Conservation (phyloP, 2,797 vertebrate species). For the Ataeniobius toweri region DNA sequence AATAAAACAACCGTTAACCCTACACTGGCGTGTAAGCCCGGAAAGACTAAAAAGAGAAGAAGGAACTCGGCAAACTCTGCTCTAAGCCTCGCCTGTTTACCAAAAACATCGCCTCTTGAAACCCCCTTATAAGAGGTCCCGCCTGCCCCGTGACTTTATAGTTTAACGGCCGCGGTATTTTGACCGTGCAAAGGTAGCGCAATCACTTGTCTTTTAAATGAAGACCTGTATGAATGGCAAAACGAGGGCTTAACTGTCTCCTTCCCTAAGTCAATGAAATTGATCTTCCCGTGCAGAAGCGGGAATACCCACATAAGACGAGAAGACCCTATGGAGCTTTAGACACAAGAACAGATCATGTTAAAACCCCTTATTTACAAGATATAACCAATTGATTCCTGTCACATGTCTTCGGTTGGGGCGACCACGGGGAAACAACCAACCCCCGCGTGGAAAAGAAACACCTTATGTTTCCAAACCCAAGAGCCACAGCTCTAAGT, state of each 20-base stretch:
- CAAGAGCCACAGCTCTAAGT: slow-evolving; percentile 44
- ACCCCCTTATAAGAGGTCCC: slow-evolving; percentile 59
- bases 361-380: neutral
- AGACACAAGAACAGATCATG: slow-evolving; percentile 15
- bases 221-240: slow-evolving; percentile 74
- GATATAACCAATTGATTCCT: fast-evolving
- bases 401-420: slow-evolving; percentile 68
- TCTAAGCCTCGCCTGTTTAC: slow-evolving; percentile 74
- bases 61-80: slow-evolving; percentile 76
- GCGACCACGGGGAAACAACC: slow-evolving; percentile 61
- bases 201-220: slow-evolving; percentile 80
- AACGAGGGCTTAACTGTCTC: slow-evolving; percentile 74
- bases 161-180: slow-evolving; percentile 75
- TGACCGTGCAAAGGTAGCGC: slow-evolving; percentile 78
- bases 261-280: slow-evolving; percentile 66
- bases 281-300: slow-evolving; percentile 73
- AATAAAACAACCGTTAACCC: slow-evolving; percentile 29
- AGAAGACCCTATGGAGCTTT: slow-evolving; percentile 82
- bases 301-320: slow-evolving; percentile 52
- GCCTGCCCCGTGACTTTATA: slow-evolving; percentile 71
- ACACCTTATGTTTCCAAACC: neutral
- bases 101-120: slow-evolving; percentile 78
- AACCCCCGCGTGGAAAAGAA: slow-evolving; percentile 50
- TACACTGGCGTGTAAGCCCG: slow-evolving; percentile 39
- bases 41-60: slow-evolving; percentile 64